Evolutionary conservation across 64 coral and sea anemone species (phyloP).

Genomic region (Astreopora myriophthalma): DNA sequence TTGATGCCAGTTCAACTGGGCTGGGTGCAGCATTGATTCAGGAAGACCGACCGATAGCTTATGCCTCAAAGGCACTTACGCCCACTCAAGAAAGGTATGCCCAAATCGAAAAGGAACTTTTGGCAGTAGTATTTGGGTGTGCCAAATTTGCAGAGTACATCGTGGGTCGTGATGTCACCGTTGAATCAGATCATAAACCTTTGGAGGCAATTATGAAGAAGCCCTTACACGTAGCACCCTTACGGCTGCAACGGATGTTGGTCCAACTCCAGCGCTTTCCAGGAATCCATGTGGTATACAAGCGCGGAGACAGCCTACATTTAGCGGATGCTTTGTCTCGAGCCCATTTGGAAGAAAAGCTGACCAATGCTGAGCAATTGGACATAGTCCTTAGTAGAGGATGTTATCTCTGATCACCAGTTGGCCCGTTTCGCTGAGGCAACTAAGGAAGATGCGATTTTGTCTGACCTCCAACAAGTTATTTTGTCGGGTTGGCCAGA

Average conservation of each 20-base stretch:
- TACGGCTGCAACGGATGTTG: conserved; percentile 41
- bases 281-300: conserved; percentile 1
- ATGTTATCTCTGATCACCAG: conserved; percentile 26
- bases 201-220: neutral
- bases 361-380: too few relatives aligned
- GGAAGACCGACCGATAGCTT: neutral
- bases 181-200: conserved; percentile 10
- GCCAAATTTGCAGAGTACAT: conserved; percentile 43
- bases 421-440: neutral
- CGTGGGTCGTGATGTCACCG: neutral
- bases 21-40: neutral
- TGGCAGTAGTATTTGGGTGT: conserved; percentile 52
- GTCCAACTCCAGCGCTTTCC: conserved; percentile 11
- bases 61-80: conserved; percentile 31
- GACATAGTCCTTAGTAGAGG: conserved; percentile 11
- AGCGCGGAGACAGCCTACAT: neutral
- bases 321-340: neutral
- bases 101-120: conserved; percentile 52
- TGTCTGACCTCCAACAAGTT: neutral
- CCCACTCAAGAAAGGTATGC: conserved; percentile 26
- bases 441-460: conserved; percentile 25
- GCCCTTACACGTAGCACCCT: neutral
- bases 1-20: conserved; percentile 32
- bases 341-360: too few relatives aligned
- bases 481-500: conserved; percentile 27